Percentiles rank a stretch among this genome's conserved stretches.
Conservation (phyloP, 2,888 invertebrate species). For the Gasteruption jaculator region DNA sequence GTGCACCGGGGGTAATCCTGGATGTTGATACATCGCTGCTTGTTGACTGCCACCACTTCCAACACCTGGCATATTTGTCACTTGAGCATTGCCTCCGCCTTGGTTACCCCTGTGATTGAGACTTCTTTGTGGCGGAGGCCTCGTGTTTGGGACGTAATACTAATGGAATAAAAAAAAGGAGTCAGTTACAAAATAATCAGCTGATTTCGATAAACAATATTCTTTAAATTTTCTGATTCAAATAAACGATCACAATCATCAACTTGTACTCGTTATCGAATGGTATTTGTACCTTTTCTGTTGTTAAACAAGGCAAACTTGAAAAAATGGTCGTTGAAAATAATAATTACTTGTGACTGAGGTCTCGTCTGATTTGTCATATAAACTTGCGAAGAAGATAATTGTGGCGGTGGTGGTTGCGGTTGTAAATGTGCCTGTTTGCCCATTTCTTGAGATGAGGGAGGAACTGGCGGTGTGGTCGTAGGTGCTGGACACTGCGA, state of each 20-base stretch:
- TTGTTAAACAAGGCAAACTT: too few species aligned
- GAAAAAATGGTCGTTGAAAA: background rate
- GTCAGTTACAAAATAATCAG: background rate
- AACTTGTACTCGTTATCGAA: too few species aligned
- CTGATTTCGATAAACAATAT: too few species aligned
- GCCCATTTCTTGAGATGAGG: constrained; percentile 45
- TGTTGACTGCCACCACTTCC: constrained; percentile 40
- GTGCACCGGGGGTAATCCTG: constrained; percentile 31
- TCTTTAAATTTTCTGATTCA: too few species aligned
- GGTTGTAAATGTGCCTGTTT: constrained; percentile 44
- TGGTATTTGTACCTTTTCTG: too few species aligned
- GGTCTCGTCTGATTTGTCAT: constrained; percentile 36
- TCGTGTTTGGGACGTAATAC: constrained; percentile 36
- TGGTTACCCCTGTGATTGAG: constrained; percentile 41
- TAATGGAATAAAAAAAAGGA: constrained; percentile 23
- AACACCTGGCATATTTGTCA: constrained; percentile 38
- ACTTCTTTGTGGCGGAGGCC: constrained; percentile 40
- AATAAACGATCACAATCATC: too few species aligned
- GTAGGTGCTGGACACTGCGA: constrained; percentile 43
- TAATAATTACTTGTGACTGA: constrained; percentile 33
- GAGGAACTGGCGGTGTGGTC: constrained; percentile 42
- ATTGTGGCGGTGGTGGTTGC: constrained; percentile 35
- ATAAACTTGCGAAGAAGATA: constrained; percentile 39
- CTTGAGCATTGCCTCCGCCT: constrained; percentile 35
- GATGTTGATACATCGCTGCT: constrained; percentile 36